phyloP scores from a whole-genome alignment of 2,888 invertebrate species.

The Drosophila mimica region DNA sequence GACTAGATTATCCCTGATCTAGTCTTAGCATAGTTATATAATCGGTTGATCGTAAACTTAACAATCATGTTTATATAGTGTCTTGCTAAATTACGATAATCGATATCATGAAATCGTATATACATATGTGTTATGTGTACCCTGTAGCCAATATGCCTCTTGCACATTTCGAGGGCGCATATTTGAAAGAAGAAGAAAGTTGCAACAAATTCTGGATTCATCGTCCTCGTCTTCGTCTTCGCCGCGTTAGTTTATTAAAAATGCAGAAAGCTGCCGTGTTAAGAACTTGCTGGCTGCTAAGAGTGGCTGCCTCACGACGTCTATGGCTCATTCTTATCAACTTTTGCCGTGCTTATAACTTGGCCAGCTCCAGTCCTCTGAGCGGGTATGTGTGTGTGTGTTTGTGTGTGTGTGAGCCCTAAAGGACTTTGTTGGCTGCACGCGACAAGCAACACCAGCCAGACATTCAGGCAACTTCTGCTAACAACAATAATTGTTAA shows the following conservation, averaged over 20 bases:
- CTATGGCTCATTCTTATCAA: slow-evolving; percentile 79
- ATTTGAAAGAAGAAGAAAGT: slow-evolving; percentile 15
- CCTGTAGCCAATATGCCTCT: slow-evolving; percentile 9
- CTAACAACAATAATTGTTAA: slow-evolving; percentile 81
- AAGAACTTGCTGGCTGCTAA: slow-evolving; percentile 60
- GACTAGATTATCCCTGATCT: slow-evolving; percentile 1
- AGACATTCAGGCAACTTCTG: slow-evolving; percentile 66
- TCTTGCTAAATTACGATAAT: neutral
- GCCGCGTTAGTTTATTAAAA: slow-evolving; percentile 74
- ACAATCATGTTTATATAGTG: too few relatives aligned
- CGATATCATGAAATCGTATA: neutral
- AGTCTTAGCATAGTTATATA: accelerated
- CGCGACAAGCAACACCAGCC: slow-evolving; percentile 69
- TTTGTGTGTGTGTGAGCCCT: slow-evolving; percentile 25
- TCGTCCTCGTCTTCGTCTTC: slow-evolving; percentile 37
- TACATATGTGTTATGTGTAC: neutral
- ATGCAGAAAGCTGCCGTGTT: slow-evolving; percentile 76
- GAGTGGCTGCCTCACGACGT: slow-evolving; percentile 77
- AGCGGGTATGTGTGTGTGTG: neutral
- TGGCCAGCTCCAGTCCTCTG: slow-evolving; percentile 13
- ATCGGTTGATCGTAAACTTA: neutral
- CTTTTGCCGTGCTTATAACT: slow-evolving; percentile 77
- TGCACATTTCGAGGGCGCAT: neutral
- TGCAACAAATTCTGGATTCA: slow-evolving; percentile 46
- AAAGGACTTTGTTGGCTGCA: slow-evolving; percentile 70